Conservation (phyloP, 2,113 vertebrate species). For the Nycticryphes semicollaris region DNA sequence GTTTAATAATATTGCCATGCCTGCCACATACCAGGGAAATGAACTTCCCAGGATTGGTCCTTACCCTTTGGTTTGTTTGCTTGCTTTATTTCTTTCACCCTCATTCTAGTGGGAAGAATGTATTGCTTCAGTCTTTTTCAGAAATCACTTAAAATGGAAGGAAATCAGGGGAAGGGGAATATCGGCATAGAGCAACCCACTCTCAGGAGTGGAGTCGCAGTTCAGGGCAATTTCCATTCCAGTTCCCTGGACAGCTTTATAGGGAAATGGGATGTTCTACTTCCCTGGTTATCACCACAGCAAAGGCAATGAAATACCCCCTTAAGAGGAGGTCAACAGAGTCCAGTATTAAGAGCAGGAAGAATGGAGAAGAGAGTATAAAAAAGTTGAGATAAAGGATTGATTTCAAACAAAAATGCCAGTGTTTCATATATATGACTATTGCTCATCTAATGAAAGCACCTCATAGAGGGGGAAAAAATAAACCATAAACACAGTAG, state of each 20-base stretch:
- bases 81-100: not conserved
- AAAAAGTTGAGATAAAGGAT: slow-evolving; percentile 6
- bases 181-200: not conserved
- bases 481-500: not conserved
- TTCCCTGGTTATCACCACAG: slow-evolving; percentile 22
- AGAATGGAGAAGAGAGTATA: not conserved
- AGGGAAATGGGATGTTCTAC: slow-evolving; percentile 56
- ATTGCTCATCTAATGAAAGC: not conserved
- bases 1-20: slow-evolving; percentile 20
- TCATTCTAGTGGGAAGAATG: not conserved
- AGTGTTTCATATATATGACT: not conserved
- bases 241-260: slow-evolving; percentile 50
- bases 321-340: slow-evolving; percentile 43
- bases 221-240: slow-evolving; percentile 42
- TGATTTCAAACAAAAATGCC: not conserved
- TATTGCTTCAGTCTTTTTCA: not conserved
- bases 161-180: not conserved
- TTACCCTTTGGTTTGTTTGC: not conserved
- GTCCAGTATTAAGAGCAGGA: not conserved
- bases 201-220: slow-evolving; percentile 26
- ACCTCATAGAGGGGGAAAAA: not conserved
- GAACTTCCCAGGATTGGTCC: not conserved
- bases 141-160: not conserved
- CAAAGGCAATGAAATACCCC: slow-evolving; percentile 34
- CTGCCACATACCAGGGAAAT: not conserved